These are phyloP conservation scores for Ormyrus pomaceus DNA, from an alignment of 2,888 invertebrate genomes.

Conservation along the genomic window DNA sequence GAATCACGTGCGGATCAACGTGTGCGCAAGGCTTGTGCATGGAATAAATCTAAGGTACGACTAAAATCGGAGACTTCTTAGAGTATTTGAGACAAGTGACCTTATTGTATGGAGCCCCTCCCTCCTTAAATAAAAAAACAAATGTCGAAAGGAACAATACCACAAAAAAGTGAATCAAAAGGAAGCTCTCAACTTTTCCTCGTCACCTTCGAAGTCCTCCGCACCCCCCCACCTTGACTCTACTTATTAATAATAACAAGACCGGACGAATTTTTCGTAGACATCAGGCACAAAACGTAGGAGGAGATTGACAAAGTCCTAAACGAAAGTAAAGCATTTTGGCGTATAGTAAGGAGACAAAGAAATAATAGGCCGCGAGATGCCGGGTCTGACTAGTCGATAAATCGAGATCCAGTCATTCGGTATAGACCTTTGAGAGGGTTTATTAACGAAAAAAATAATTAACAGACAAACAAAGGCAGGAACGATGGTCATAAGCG, in stretches of 20 bases:
- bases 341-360: conserved; percentile 16
- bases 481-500: conserved; percentile 46
- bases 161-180: conserved; percentile 40
- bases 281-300: conserved; percentile 9
- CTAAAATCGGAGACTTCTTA: conserved; percentile 60
- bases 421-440: conserved; percentile 23
- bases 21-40: conserved; percentile 49
- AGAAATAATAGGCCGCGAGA: conserved; percentile 20
- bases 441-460: conserved; percentile 23
- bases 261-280: not conserved
- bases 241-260: conserved; percentile 8
- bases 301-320: not conserved
- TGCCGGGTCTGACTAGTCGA: conserved; percentile 56
- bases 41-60: conserved; percentile 52
- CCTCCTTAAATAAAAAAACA: conserved; percentile 53
- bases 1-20: conserved; percentile 32
- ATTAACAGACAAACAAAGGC: conserved; percentile 1
- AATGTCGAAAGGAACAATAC: conserved; percentile 39
- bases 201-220: conserved; percentile 24
- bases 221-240: not conserved
- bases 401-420: conserved; percentile 55
- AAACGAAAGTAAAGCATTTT: conserved; percentile 10
- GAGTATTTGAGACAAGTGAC: conserved; percentile 68
- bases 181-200: conserved; percentile 33
- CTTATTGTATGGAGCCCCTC: conserved; percentile 65